These are phyloP conservation scores for Rhea americana DNA, from an alignment of 2,113 vertebrate genomes.

Conservation along the genomic window DNA sequence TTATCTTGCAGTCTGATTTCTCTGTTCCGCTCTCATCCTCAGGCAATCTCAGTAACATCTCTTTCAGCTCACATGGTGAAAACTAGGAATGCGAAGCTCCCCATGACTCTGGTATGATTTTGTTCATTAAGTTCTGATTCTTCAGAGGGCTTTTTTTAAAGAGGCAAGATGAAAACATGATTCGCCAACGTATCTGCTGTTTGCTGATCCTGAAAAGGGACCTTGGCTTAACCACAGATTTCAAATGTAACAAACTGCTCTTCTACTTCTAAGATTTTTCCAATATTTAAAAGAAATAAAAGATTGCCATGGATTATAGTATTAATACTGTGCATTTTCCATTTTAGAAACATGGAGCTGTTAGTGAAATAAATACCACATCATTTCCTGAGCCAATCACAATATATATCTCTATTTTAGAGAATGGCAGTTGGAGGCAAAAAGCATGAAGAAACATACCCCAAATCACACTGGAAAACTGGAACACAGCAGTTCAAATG, in stretches of 20 bases:
- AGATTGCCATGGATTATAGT: background rate
- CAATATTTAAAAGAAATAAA: background rate
- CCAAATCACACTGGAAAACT: background rate
- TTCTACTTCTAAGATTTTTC: background rate
- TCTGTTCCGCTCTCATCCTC: background rate
- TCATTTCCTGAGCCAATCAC: background rate
- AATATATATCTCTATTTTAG: background rate
- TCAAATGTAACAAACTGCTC: background rate
- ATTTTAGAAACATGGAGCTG: background rate
- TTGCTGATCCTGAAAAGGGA: background rate
- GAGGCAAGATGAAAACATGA: background rate
- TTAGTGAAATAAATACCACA: accelerated
- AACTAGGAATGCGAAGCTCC: background rate
- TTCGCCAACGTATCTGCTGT: background rate
- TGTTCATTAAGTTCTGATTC: background rate
- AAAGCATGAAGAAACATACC: background rate
- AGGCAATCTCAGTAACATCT: conserved; percentile 29
- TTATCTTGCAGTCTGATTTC: conserved; percentile 38
- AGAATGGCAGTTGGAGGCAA: background rate
- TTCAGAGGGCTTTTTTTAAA: background rate
- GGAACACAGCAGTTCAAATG: background rate
- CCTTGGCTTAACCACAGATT: background rate
- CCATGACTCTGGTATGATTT: background rate
- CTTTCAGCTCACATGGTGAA: conserved; percentile 25
- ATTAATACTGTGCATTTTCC: background rate